These are phyloP conservation scores for Bombus breviceps DNA, from an alignment of 1,140 invertebrate genomes.

Conservation along the genomic window DNA sequence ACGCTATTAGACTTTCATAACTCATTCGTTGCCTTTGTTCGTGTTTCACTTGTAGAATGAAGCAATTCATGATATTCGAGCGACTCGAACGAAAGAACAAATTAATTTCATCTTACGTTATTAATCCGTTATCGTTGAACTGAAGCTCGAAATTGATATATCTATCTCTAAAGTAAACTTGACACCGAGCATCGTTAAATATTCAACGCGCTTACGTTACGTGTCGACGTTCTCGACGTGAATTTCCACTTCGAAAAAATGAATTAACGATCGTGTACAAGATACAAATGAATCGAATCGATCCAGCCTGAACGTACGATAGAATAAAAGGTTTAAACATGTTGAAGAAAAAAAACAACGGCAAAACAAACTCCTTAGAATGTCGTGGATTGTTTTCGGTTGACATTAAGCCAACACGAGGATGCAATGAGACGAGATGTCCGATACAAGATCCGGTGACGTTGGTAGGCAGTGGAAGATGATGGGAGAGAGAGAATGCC, in stretches of 20 bases:
- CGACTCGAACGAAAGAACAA: not conserved
- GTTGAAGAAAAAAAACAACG: not conserved
- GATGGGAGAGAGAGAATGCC: slow-evolving; percentile 45
- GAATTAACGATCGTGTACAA: not conserved
- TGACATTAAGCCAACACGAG: slow-evolving; percentile 23
- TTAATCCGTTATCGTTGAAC: not conserved
- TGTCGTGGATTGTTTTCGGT: not conserved
- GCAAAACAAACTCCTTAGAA: not conserved
- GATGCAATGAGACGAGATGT: slow-evolving; percentile 22
- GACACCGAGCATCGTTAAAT: not conserved
- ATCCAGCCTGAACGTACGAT: too few relatives aligned
- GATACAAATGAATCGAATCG: too few relatives aligned
- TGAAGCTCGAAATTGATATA: not conserved
- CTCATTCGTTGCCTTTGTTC: not conserved
- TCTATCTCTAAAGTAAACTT: not conserved
- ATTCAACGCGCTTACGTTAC: not conserved
- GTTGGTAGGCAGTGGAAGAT: slow-evolving; percentile 40
- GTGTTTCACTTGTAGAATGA: not conserved
- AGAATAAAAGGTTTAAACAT: not conserved
- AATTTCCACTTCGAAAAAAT: not conserved
- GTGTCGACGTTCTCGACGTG: not conserved
- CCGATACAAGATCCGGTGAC: slow-evolving; percentile 7
- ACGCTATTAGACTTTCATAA: slow-evolving; percentile 13
- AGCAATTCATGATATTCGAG: not conserved
- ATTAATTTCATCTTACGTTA: not conserved